Conservation (phyloP, 2,797 vertebrate species). For the Vultur gryphus region DNA sequence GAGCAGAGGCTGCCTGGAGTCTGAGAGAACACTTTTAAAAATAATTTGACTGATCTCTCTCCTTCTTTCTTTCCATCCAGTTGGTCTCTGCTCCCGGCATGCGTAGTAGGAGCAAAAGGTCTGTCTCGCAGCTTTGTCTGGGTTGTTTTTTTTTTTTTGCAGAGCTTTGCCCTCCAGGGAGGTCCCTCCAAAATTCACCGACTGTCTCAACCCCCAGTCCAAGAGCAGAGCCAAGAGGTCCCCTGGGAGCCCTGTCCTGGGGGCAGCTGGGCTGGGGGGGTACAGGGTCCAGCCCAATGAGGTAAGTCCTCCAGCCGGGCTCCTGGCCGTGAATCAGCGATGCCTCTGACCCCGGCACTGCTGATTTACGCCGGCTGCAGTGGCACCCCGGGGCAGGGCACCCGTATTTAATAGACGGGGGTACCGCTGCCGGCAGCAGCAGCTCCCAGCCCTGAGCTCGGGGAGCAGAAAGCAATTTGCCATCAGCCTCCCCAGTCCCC, state of each 20-base stretch:
- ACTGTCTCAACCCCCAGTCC: not conserved
- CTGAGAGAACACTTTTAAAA: not conserved
- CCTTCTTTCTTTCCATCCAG: not conserved
- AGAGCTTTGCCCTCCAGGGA: not conserved
- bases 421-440: not conserved
- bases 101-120: not conserved
- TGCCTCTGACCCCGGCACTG: not conserved
- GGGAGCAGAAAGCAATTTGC: not conserved
- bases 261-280: not conserved
- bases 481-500: accelerated
- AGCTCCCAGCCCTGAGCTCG: not conserved
- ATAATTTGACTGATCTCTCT: not conserved
- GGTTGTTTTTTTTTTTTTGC: accelerated
- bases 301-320: not conserved
- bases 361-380: not conserved
- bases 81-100: not conserved
- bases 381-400: not conserved
- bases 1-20: not conserved
- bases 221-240: not conserved
- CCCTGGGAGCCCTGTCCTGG: not conserved
- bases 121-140: not conserved
- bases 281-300: not conserved
- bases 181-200: not conserved
- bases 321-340: not conserved
- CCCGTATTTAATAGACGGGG: not conserved